A percentile compares a stretch with the other conserved stretches of the same genome.
Conservation (phyloP, 2,888 invertebrate species). For the Himalopsyche tibetana region DNA sequence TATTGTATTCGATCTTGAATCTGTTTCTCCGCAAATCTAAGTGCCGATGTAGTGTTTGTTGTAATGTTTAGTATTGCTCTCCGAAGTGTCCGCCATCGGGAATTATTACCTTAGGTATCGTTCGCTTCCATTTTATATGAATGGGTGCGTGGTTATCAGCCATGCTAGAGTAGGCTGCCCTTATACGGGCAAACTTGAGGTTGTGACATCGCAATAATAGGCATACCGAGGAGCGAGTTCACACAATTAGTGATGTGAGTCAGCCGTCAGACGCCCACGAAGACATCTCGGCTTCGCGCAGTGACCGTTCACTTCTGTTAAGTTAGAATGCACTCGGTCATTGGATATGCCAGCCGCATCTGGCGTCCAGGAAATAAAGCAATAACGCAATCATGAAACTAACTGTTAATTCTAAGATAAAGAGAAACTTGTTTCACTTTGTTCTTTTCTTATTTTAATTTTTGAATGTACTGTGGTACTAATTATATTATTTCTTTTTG, state of each 20-base stretch:
- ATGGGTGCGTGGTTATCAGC: background rate
- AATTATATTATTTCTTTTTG: conserved; percentile 64
- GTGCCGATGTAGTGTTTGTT: no score
- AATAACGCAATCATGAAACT: background rate
- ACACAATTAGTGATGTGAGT: conserved; percentile 12
- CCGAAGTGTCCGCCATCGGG: background rate
- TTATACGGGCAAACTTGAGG: conserved; percentile 40
- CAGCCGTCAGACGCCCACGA: conserved; percentile 23
- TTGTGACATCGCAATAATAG: conserved; percentile 34
- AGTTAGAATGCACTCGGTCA: conserved; percentile 24
- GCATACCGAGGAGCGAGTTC: conserved; percentile 27
- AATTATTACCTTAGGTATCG: background rate
- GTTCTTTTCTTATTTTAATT: no score
- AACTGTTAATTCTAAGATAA: background rate
- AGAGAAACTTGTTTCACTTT: no score
- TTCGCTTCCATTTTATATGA: background rate
- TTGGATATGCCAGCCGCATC: background rate
- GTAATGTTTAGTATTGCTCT: background rate
- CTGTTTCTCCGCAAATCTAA: no score
- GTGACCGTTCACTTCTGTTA: conserved; percentile 22
- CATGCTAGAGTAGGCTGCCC: conserved; percentile 1
- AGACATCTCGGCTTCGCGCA: conserved; percentile 22
- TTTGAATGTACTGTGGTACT: conserved; percentile 20
- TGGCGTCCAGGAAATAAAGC: background rate
- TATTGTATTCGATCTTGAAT: no score